Conservation (phyloP, 2,888 invertebrate genomes). For the Melitaea athalia region DNA sequence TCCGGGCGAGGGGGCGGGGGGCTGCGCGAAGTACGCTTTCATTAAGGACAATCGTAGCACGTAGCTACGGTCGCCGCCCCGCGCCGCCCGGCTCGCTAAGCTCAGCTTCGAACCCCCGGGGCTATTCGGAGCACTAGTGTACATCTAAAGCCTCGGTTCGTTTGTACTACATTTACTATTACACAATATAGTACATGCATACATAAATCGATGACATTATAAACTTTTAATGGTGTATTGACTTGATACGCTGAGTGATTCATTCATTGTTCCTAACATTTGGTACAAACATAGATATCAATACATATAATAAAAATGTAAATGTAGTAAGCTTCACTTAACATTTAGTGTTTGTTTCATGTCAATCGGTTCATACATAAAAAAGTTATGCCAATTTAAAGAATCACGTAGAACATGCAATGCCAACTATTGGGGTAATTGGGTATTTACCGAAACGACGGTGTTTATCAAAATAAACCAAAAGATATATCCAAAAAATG, state of each 20-base stretch:
- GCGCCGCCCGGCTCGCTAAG: slow-evolving; percentile 57
- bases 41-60: slow-evolving; percentile 63
- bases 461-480: no score
- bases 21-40: slow-evolving; percentile 74
- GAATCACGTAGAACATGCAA: no score
- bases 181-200: not conserved
- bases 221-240: not conserved
- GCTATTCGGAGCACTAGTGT: slow-evolving; percentile 11
- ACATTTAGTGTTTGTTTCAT: no score
- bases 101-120: slow-evolving; percentile 44
- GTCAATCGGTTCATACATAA: no score
- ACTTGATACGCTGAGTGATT: not conserved
- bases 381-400: no score
- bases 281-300: not conserved
- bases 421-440: no score
- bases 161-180: slow-evolving; percentile 4
- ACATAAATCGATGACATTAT: not conserved
- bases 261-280: no score
- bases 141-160: not conserved
- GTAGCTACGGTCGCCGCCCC: slow-evolving; percentile 58
- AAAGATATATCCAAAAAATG: no score
- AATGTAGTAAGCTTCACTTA: no score
- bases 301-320: no score
- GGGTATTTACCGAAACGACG: no score
- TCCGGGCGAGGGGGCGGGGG: slow-evolving; percentile 64